Evolutionary conservation across 2,113 vertebrate genomes (phyloP), one percentile per base, ranked within the genome.

Genomic region (Procavia capensis): DNA sequence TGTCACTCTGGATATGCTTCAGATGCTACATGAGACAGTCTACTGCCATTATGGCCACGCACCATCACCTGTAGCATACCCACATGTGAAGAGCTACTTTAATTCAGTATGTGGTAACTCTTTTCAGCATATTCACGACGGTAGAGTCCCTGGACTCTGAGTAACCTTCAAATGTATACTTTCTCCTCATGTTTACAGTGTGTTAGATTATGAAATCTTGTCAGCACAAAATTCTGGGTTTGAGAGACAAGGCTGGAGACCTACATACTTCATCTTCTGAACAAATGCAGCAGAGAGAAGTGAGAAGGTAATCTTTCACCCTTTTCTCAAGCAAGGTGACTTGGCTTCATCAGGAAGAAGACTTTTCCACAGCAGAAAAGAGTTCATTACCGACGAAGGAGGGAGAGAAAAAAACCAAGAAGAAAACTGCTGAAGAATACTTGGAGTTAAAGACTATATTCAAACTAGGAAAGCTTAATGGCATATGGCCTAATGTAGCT

Each of bases 161-260:
- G 5, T 20, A 82, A 41, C 91, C 84, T 92, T 72, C 39, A 68
- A 66, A 76, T 57, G 54, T 8, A 4, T 7, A 54, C 3, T 6
- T 90, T 94, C 10, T 25, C 8, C 29, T 22, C 47, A 27, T 79
- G 17, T 64, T 47, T 36, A 47, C 19, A 43, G 1, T 47, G 34
- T 75, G 36, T 29, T 29, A 27, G 16, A 4, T 36, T 82, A 74
- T 45, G 90, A 43, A 92, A 75, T 3, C 41, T 79, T 86, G 90
- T 72, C 8, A 78, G 17, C 85, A 78, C 45, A 82, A 90, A 91
- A 96, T 83, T 88, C 31, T 50, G 6, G 34, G 39, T 19, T 66
- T 82, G 34, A 81, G 64, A 95, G 45, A 57, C 13, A 85, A 72
- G 5, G 19, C 43, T 66, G 43, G 54, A 91, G 39, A 70, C 27